These are phyloP conservation scores for Prionailurus bengalensis DNA, from an alignment of 2,113 vertebrate genomes.

Conservation along the genomic window DNA sequence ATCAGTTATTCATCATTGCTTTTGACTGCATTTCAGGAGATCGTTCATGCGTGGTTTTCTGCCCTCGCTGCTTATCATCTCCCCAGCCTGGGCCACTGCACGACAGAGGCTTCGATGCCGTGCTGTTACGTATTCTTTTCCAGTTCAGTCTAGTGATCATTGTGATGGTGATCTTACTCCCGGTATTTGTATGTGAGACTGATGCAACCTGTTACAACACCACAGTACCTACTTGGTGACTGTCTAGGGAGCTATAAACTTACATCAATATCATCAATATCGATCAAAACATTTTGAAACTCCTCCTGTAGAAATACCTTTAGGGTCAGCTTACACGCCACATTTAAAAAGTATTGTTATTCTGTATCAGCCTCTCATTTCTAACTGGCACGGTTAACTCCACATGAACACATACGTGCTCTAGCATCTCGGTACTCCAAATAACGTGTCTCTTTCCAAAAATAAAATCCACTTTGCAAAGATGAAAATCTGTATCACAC, in stretches of 20 bases:
- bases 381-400: neutral
- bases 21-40: neutral
- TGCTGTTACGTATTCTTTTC: neutral
- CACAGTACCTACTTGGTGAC: neutral
- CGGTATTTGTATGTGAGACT: neutral
- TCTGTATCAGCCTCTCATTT: neutral
- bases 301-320: neutral
- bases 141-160: accelerated
- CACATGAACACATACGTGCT: neutral
- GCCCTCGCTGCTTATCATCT: neutral
- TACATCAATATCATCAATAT: neutral
- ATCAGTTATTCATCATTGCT: neutral
- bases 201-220: neutral
- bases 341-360: neutral
- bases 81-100: neutral
- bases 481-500: neutral
- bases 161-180: neutral
- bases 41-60: neutral
- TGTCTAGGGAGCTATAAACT: neutral
- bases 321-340: neutral
- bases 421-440: neutral
- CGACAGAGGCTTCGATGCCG: neutral
- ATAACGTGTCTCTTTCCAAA: conserved; percentile 17
- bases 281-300: neutral
- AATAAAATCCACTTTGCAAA: conserved; percentile 27